Evolutionary conservation across 2,113 vertebrate species (phyloP).

Genomic region (Turnix velox): DNA sequence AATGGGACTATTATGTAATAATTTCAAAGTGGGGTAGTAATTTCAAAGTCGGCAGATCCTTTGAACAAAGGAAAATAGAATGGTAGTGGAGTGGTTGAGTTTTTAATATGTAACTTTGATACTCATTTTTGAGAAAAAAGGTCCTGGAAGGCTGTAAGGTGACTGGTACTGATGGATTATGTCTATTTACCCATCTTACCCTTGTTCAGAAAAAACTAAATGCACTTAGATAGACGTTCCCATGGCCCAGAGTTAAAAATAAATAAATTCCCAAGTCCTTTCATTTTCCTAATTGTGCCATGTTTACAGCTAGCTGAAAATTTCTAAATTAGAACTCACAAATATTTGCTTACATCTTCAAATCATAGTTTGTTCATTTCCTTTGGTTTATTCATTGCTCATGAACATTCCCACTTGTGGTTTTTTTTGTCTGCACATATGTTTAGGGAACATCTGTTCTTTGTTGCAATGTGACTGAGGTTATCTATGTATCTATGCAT

Average conservation of each 20-base stretch:
- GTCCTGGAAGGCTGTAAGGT: not conserved
- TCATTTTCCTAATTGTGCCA: not conserved
- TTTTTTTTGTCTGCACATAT: constrained; percentile 42
- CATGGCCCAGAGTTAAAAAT: not conserved
- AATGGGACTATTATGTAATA: not conserved
- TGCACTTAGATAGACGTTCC: not conserved
- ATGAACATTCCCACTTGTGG: not conserved
- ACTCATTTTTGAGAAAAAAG: not conserved
- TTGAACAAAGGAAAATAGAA: not conserved
- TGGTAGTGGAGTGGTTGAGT: not conserved
- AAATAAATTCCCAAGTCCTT: not conserved
- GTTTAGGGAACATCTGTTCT: constrained; percentile 47
- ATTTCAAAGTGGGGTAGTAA: not conserved
- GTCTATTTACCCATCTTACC: not conserved
- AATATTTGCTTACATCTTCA: not conserved
- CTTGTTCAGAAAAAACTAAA: not conserved
- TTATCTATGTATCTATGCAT: not conserved
- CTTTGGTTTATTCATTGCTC: not conserved
- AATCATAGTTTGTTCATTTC: not conserved
- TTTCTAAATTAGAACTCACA: not conserved
- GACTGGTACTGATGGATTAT: not conserved
- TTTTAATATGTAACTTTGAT: not conserved
- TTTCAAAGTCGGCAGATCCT: not conserved
- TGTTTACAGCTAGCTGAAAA: not conserved
- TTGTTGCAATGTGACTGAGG: constrained; percentile 3